Evolutionary conservation across 1,140 invertebrate genomes (phyloP), one percentile per base, ranked within the genome.

Genomic region (Zaprionus vittiger): DNA sequence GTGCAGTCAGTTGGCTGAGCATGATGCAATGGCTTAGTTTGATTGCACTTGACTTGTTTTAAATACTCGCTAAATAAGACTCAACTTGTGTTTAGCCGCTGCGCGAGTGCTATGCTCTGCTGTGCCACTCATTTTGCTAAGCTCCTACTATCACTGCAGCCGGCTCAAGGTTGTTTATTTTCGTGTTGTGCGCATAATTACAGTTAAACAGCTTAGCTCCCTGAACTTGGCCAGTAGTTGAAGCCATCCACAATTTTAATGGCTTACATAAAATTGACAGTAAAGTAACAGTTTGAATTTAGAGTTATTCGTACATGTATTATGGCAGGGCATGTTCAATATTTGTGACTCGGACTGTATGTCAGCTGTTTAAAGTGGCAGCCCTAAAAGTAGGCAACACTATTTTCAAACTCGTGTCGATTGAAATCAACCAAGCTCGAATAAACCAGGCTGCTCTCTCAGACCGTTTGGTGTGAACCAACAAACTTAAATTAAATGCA

Each of bases 31-130:
- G 78, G 52, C 56, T 89, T 84, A 77, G 69, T 69, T 73, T 31
- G 75, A 81, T 81, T 84, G 81, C 78, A 89, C 81, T 87, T 87
- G 84, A 84, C 78, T 87, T 82, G 72, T 49, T 28, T 64, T 70
- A 77, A 79, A 37, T 75, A 60, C 34, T 79, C 73, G 70, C 73
- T 64, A 66, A 82, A 80, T 83, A 69, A 78, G 71, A 74, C 78
- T 78, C 68, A 75, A 64, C 47, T 75, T 28, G 17, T 56, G 66
- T 38, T 81, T 49, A 52, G 75, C 52, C 81, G 41, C 61, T 71
- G 72, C 63, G 76, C 54, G 80, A 83, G 59, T 76, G 34, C 38
- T 20, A 5, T 15, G 41, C 52, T 55, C 54, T n/a, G 54, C 22
- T 61, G 41, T 65, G 44, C 65, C 57, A 59, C 52, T 20, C 44